phyloP scores from a whole-genome alignment of 1,140 invertebrate genomes.

The Apis dorsata region DNA sequence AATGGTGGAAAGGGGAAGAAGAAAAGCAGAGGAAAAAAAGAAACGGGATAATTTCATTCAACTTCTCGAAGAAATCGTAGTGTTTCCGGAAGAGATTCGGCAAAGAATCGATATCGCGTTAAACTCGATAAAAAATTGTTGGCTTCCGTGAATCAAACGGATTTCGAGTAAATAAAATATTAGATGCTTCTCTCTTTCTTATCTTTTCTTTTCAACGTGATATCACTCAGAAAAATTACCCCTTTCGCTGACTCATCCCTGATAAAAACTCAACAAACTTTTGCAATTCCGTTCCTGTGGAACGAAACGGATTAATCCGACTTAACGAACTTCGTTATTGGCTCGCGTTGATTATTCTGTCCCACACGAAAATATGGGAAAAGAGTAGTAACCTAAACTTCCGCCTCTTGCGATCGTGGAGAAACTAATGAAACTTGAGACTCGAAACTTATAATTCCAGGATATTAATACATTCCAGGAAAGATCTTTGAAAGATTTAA shows the following conservation, averaged over 20 bases:
- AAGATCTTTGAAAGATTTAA: too few species aligned
- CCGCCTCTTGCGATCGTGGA: neutral
- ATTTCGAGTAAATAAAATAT: conserved; percentile 18
- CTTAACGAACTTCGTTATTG: conserved; percentile 14
- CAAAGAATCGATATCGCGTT: neutral
- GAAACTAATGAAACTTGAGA: neutral
- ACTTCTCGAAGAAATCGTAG: neutral
- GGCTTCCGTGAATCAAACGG: neutral
- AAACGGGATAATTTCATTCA: neutral
- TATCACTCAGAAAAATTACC: conserved; percentile 6
- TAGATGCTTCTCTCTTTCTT: too few species aligned
- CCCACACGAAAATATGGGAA: neutral
- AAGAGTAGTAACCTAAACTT: neutral
- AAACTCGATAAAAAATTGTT: neutral
- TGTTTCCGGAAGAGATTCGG: neutral
- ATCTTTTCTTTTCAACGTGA: neutral
- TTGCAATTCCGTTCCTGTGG: neutral
- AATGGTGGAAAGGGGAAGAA: neutral
- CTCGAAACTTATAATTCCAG: neutral
- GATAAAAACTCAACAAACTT: conserved; percentile 14
- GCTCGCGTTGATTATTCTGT: conserved; percentile 1
- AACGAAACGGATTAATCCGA: neutral
- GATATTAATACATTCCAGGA: too few species aligned
- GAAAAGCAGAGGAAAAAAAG: too few species aligned
- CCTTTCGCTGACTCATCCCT: neutral